These are phyloP conservation scores for Thumatha senex DNA, from an alignment of 2,888 invertebrate genomes.

Conservation along the genomic window DNA sequence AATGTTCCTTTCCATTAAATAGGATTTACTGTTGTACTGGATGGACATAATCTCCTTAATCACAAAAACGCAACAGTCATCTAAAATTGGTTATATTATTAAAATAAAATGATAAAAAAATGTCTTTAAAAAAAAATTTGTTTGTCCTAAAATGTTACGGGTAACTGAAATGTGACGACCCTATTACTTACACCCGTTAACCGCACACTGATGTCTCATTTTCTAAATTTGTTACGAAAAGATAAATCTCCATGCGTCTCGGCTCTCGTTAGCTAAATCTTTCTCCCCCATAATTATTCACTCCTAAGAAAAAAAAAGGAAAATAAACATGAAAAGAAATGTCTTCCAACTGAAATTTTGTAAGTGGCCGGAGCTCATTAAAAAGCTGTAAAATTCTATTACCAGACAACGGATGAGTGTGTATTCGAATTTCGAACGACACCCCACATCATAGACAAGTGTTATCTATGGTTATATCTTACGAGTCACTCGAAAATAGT, in stretches of 20 bases:
- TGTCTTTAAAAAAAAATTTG: too few species aligned
- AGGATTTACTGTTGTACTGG: too few species aligned
- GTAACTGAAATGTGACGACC: constrained; percentile 26
- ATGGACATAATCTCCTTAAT: too few species aligned
- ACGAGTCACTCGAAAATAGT: constrained; percentile 36
- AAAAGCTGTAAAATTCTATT: constrained; percentile 80
- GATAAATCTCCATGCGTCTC: constrained; percentile 77
- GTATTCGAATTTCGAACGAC: constrained; percentile 39
- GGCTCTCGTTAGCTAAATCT: constrained; percentile 78
- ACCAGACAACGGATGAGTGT: constrained; percentile 61
- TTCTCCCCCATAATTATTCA: constrained; percentile 76
- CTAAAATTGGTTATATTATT: too few species aligned
- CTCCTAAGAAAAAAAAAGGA: constrained; percentile 55
- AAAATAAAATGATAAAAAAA: too few species aligned
- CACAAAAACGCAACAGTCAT: too few species aligned
- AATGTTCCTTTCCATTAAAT: too few species aligned
- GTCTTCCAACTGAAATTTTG: constrained; percentile 68
- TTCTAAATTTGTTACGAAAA: constrained; percentile 81
- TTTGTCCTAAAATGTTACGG: not conserved
- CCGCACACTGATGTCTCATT: constrained; percentile 76
- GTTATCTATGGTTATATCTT: constrained; percentile 26
- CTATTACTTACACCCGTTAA: constrained; percentile 38
- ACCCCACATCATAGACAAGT: constrained; percentile 34
- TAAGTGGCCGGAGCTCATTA: constrained; percentile 77
- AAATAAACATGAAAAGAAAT: constrained; percentile 73